Base-by-base conservation (phyloP, 2,888 invertebrate species). In the Agriopis marginaria region DNA sequence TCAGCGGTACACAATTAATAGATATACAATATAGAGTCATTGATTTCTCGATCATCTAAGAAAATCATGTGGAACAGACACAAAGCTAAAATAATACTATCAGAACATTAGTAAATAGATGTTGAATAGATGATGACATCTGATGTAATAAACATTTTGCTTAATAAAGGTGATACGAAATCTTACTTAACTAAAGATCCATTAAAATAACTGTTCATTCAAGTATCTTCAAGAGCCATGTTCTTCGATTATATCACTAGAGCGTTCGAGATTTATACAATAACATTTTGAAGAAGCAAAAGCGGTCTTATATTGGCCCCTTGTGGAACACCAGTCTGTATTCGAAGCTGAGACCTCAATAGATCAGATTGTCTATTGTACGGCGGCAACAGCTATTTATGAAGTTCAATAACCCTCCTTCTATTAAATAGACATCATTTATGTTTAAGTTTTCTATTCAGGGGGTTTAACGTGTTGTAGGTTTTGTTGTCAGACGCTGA, bases 361-460 rank as follows among this genome's bases (percentile, higher is more conserved):
- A 85, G 83, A 86, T 87, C 85, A 82, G 85, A 87, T 88, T 83
- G 81, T 78, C 78, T 70, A 89, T 89, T 87, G 88, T 89, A 82
- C 78, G 79, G 63, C 75, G 78, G 82, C 79, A 83, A 81, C 77
- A 82, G 82, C 84, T 81, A 87, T 89, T 88, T 89, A 85, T 77
- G 77, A 81, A 87, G 89, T 87, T 89, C 89, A 82, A 83, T 84
- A 88, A 87, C 89, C 86, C 79, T 63, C 72, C 44, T 68, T 74
- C 76, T 79, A 84, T 85, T 80, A 83, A 83, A 84, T 79, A 75
- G 77, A 70, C 71, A 75, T 73, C 72, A 71, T 73, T 72, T 63
- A 70, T 63, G 63, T 60, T 70, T 44, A 66, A 55, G 54, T 63
- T 70, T 61, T 63, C 59, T 60, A 66, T 70, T 54, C 59, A 70